Conservation (phyloP, 2,888 invertebrate species). For the Drosophila pegasa region DNA sequence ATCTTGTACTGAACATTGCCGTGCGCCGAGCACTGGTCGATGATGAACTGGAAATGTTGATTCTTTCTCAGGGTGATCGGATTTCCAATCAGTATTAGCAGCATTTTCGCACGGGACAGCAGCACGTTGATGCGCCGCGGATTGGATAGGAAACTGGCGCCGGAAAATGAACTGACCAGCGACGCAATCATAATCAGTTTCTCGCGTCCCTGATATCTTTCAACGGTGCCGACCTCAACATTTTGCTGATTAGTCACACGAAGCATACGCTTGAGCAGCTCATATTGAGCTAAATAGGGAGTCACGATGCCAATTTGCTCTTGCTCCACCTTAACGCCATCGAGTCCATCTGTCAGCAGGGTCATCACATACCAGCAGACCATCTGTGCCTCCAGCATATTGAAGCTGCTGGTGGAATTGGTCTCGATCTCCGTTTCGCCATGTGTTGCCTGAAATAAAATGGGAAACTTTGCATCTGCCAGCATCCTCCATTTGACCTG, state of each 20-base stretch:
- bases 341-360: slow-evolving; percentile 84
- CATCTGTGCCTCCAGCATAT: slow-evolving; percentile 86
- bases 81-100: slow-evolving; percentile 87
- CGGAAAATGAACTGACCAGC: slow-evolving; percentile 87
- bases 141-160: slow-evolving; percentile 73
- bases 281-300: slow-evolving; percentile 85
- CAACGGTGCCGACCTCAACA: slow-evolving; percentile 92
- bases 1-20: slow-evolving; percentile 37
- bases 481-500: slow-evolving; percentile 83
- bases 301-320: slow-evolving; percentile 87
- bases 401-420: slow-evolving; percentile 86
- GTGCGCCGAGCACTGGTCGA: slow-evolving; percentile 68
- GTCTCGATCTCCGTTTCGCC: slow-evolving; percentile 82
- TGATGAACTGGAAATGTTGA: slow-evolving; percentile 67
- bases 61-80: slow-evolving; percentile 80
- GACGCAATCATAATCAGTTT: slow-evolving; percentile 92
- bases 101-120: slow-evolving; percentile 87
- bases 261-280: slow-evolving; percentile 71
- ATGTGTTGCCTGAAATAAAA: slow-evolving; percentile 87
- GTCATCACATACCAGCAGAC: slow-evolving; percentile 87
- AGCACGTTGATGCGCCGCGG: slow-evolving; percentile 87
- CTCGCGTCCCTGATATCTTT: slow-evolving; percentile 95
- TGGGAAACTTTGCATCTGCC: slow-evolving; percentile 85
- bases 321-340: slow-evolving; percentile 83
- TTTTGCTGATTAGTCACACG: slow-evolving; percentile 53